Evolutionary conservation across 1,140 invertebrate genomes (phyloP).

Genomic region (Drosophila ironensis): DNA sequence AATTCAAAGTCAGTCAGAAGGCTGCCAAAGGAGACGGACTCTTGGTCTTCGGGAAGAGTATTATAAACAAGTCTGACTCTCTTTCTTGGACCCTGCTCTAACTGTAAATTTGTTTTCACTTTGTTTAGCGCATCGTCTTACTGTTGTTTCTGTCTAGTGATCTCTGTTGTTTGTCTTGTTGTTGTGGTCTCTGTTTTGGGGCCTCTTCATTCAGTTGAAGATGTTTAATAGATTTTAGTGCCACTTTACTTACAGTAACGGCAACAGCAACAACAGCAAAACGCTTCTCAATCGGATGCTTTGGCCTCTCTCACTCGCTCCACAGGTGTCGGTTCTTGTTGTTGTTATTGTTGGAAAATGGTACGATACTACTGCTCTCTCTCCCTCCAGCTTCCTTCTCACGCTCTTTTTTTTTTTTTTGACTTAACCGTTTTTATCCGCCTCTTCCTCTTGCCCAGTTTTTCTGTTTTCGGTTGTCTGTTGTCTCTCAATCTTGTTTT

Average conservation of each 20-base stretch:
- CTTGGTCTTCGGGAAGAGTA: slow-evolving; percentile 7
- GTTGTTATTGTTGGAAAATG: slow-evolving; percentile 33
- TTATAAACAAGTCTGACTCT: slow-evolving; percentile 19
- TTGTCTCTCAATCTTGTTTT: slow-evolving; percentile 30
- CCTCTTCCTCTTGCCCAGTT: too few species aligned
- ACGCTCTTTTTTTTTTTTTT: slow-evolving; percentile 1
- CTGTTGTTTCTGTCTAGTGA: too few species aligned
- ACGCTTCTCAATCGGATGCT: slow-evolving; percentile 46
- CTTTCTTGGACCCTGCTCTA: slow-evolving; percentile 27
- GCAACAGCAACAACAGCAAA: slow-evolving; percentile 50
- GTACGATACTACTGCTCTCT: slow-evolving; percentile 14
- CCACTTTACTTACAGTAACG: too few species aligned
- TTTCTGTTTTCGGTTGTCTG: too few species aligned
- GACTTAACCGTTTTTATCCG: slow-evolving; percentile 36
- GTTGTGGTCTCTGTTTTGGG: slow-evolving; percentile 19
- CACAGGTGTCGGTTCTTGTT: slow-evolving; percentile 35
- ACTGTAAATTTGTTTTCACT: slow-evolving; percentile 80
- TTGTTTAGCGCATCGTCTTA: slow-evolving; percentile 72
- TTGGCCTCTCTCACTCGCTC: not conserved
- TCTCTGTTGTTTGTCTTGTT: slow-evolving; percentile 2
- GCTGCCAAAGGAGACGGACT: not conserved
- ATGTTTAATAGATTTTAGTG: slow-evolving; percentile 46
- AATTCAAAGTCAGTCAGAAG: too few species aligned
- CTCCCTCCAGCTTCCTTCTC: slow-evolving; percentile 14
- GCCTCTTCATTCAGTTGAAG: slow-evolving; percentile 67